Evolutionary conservation across 2,888 invertebrate species (phyloP), one percentile per base, ranked within the genome.

Genomic region (Caradrina clavipalpis): DNA sequence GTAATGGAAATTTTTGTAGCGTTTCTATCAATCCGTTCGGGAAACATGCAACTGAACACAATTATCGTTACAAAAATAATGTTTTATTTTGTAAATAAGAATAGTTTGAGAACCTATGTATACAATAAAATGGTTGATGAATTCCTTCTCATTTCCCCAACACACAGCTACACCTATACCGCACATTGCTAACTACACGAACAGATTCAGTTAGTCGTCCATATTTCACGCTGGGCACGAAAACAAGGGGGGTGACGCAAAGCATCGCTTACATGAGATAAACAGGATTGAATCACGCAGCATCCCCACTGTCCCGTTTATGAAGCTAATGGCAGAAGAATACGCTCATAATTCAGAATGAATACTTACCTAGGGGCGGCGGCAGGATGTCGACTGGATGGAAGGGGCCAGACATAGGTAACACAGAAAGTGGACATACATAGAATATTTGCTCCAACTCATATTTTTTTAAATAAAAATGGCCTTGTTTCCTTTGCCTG

Each of bases 251-350:
- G 59, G 57, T 49, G 74, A 69, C 62, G 66, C 47, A 63, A 51
- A 74, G 70, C 70, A 71, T 66, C 69, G 70, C 68, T 80, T 78
- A 76, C 69, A 59, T 45, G 69, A 68, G 80, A 84, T 79, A 86
- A 87, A 88, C 86, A 86, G 84, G 69, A 68, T 70, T 73, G 73
- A 74, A 69, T 80, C 82, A 74, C 73, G 69, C 68, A 71, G 72
- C 68, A 49, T 73, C 67, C 72, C 72, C 69, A 66, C 66, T 66
- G 72, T 59, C 64, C 75, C 82, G 79, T 84, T 82, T 80, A 85
- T 84, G 84, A 83, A 74, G 81, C 78, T 87, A 88, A 88, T 84
- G 83, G 86, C 80, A 76, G 79, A 85, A 86, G 85, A 87, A 88
- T 88, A 83, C 76, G 80, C 72, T 72, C 79, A 85, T 88, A 87